Conservation (phyloP, 2,797 vertebrate species). For the Thripadectes ignobilis region DNA sequence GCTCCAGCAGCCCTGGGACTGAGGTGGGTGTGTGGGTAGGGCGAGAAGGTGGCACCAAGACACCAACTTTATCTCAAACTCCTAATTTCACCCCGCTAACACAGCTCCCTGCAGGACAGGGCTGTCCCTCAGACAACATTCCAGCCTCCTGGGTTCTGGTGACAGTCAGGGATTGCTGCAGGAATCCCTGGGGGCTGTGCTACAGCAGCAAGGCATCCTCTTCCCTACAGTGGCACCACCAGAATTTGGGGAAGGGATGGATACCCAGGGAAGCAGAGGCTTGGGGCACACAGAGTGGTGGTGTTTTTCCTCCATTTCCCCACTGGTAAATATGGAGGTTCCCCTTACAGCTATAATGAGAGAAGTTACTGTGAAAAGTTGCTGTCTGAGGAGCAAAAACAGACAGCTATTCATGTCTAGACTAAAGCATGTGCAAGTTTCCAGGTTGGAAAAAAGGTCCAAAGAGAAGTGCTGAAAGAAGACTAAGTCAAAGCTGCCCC, state of each 20-base stretch:
- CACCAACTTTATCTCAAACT: neutral
- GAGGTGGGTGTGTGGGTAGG: too few relatives aligned
- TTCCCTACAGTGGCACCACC: neutral
- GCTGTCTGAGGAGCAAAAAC: constrained; percentile 46
- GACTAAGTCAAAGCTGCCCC: neutral
- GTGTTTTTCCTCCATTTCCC: neutral
- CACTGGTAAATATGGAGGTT: neutral
- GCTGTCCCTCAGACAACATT: neutral
- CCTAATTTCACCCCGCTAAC: neutral
- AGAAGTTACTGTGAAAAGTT: constrained; percentile 51
- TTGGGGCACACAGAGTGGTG: neutral
- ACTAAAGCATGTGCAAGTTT: constrained; percentile 62
- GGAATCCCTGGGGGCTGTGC: neutral
- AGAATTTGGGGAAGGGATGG: neutral
- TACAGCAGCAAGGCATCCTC: neutral
- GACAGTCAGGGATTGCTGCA: fast-evolving
- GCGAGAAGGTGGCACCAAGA: neutral
- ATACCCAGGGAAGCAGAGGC: neutral
- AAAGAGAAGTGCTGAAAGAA: constrained; percentile 46
- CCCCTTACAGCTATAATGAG: neutral
- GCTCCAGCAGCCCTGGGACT: fast-evolving
- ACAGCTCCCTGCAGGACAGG: neutral
- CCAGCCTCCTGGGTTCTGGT: fast-evolving
- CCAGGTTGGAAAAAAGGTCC: constrained; percentile 49
- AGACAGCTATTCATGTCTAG: constrained; percentile 64